Base-by-base conservation (phyloP, 2,113 vertebrate genomes). In the Atherinomorus stipes region DNA sequence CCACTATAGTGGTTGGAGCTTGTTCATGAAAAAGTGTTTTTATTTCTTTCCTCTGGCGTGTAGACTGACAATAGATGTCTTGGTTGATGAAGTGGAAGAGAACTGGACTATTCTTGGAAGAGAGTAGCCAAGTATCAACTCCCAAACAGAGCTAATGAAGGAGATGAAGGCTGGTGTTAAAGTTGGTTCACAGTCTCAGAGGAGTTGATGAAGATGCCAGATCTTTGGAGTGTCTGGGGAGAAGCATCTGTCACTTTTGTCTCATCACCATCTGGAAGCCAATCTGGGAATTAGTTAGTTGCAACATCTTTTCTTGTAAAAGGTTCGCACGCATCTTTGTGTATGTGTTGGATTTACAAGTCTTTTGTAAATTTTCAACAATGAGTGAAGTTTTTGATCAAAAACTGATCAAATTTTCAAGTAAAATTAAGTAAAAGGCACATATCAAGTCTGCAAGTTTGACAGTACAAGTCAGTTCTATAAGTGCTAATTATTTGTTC, bases 61-160 rank as follows among this genome's bases (percentile, higher is more conserved):
- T 53, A 76, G 47, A 56, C 53, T 40, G 19, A 61, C 45, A 49
- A 63, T n/a, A 26, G 57, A 63, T 22, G 68, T 78, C 66, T 60
- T 11, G n/a, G 63, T n/a, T 83, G 75, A 83, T 71, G 77, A 68
- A 64, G 75, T 58, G 42, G 31, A 68, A 42, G 66, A 76, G 54
- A 76, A 51, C 45, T 44, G 28, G 31, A 51, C 16, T 45, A 11
- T 22, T 64, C 28, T 44, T 53, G 74, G 65, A 72, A 71, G 80
- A 45, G 80, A 78, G 88, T 71, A 82, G 61, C 78, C 89, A 84
- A 80, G 89, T 85, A 85, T 53, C 74, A 85, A 83, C 59, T 61
- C 71, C 45, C 64, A 78, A 62, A 74, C 78, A 66, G 54, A 64
- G 70, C 54, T 86, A 89, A 81, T 83, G 86, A 89, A 79, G 75